These are phyloP conservation scores for Formica exsecta DNA, from an alignment of 1,140 invertebrate genomes.

Conservation along the genomic window DNA sequence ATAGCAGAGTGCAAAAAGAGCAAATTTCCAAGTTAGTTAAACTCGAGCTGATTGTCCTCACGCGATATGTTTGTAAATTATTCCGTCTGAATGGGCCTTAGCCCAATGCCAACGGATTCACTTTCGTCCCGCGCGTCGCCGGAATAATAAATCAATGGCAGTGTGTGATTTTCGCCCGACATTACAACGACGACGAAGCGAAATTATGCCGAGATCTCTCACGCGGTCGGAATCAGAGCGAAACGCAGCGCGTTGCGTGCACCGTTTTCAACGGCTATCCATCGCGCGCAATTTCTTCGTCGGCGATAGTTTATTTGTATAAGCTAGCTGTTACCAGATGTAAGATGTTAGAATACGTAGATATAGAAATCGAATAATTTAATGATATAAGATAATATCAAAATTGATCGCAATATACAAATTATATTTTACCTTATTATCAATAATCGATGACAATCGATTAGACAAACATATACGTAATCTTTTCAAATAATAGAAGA, in stretches of 20 bases:
- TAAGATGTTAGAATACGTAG: not conserved
- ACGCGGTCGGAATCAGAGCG: conserved; percentile 67
- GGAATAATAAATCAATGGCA: conserved; percentile 64
- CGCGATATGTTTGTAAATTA: conserved; percentile 6
- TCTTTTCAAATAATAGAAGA: too few species aligned
- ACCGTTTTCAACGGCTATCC: not conserved
- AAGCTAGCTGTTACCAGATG: not conserved
- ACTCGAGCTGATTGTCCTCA: not conserved
- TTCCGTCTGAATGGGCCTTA: conserved; percentile 6
- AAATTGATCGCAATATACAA: too few species aligned
- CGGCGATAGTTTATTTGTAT: not conserved
- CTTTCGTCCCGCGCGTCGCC: conserved; percentile 66
- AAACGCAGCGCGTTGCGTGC: conserved; percentile 58
- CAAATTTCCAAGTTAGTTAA: not conserved
- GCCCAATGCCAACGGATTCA: conserved; percentile 55
- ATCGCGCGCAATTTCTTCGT: conserved; percentile 34
- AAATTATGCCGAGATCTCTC: conserved; percentile 63
- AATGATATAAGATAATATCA: not conserved
- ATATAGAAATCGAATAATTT: not conserved
- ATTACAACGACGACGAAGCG: conserved; percentile 28
- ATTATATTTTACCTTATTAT: not conserved
- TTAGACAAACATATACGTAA: too few species aligned
- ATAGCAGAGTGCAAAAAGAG: not conserved
- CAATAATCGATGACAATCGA: not conserved
- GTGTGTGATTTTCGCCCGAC: conserved; percentile 46